Evolutionary conservation across 2,113 vertebrate genomes (phyloP).

Genomic region (Glareola pratincola): DNA sequence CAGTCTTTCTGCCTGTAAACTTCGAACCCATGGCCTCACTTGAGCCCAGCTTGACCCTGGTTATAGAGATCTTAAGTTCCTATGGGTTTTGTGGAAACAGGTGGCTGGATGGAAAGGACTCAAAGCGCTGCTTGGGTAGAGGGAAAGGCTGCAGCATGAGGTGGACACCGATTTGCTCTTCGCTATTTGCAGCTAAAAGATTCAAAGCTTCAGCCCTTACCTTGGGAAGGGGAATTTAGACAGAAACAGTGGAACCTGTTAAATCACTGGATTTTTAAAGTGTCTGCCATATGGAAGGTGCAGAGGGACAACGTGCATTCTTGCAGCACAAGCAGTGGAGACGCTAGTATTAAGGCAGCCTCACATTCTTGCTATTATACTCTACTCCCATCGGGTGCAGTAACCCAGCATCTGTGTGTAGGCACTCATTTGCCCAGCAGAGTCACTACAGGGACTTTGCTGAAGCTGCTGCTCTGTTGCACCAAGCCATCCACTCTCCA

Average conservation of each 20-base stretch:
- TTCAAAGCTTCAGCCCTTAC: not conserved
- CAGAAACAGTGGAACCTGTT: not conserved
- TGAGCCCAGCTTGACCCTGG: not conserved
- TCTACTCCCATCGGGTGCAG: not conserved
- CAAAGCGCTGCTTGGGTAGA: not conserved
- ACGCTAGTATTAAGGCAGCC: not conserved
- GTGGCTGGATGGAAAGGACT: not conserved
- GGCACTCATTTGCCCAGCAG: not conserved
- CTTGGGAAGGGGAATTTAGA: not conserved
- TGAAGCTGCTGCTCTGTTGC: not conserved
- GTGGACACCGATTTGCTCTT: not conserved
- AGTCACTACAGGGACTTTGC: not conserved
- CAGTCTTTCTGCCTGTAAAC: not conserved
- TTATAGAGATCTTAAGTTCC: not conserved
- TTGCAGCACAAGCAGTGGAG: not conserved
- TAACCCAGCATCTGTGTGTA: not conserved
- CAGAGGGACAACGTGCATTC: accelerated
- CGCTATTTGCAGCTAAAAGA: not conserved
- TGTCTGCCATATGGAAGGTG: not conserved
- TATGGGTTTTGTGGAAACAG: not conserved
- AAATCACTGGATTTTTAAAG: not conserved
- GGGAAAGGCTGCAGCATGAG: not conserved
- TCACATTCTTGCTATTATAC: not conserved
- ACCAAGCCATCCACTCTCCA: not conserved
- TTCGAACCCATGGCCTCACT: accelerated